Evolutionary conservation across 2,797 vertebrate genomes (phyloP).

Genomic region (Megalops cyprinoides): DNA sequence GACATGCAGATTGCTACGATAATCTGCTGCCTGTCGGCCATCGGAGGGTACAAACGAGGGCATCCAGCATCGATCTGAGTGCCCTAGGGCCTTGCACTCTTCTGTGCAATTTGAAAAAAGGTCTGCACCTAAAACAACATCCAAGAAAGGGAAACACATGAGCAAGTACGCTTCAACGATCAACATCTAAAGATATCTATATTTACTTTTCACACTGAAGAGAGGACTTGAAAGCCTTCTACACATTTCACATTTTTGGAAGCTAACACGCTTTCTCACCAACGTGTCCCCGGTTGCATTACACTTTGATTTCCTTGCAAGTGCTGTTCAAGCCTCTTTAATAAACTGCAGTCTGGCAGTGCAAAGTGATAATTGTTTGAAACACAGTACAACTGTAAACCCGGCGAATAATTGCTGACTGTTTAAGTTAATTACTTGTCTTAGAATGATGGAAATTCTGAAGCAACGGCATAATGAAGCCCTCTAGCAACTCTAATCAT

Average conservation of each 20-base stretch:
- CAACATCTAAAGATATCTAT: too few species aligned
- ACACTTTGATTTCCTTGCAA: constrained; percentile 1
- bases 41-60: constrained; percentile 94
- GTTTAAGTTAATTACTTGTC: constrained; percentile 41
- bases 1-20: constrained; percentile 98
- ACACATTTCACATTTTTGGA: background rate
- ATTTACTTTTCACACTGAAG: background rate
- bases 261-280: background rate
- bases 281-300: background rate
- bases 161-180: background rate
- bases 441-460: constrained; percentile 22
- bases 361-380: constrained; percentile 10
- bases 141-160: constrained; percentile 52
- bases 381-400: constrained; percentile 32
- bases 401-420: constrained; percentile 33
- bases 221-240: background rate
- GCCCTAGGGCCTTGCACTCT: constrained; percentile 98
- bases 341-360: background rate
- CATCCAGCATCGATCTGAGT: constrained; percentile 99
- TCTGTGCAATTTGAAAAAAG: constrained; percentile 99
- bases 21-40: constrained; percentile 94
- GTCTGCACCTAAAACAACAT: constrained; percentile 82
- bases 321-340: background rate
- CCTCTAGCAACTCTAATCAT: constrained; percentile 45
- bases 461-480: constrained; percentile 56